Conservation (phyloP, 2,113 vertebrate genomes). For the Puntigrus tetrazona region DNA sequence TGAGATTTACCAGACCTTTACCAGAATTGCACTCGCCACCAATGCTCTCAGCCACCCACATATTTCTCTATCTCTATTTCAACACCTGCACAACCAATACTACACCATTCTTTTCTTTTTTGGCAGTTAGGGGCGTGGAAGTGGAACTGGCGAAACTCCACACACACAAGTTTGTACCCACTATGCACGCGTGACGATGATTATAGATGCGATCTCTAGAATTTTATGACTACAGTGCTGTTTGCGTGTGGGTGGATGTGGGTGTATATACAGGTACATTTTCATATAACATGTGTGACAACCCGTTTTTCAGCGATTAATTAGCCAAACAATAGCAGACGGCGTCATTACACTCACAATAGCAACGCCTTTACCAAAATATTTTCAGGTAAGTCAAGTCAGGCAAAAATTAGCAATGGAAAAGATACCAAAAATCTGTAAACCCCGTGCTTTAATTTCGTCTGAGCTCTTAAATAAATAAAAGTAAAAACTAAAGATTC, state of each 20-base stretch:
- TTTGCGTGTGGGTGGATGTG: background rate
- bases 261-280: background rate
- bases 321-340: background rate
- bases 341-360: background rate
- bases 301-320: background rate
- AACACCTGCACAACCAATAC: background rate
- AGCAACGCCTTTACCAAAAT: background rate
- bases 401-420: background rate
- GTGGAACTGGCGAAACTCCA: slow-evolving; percentile 3
- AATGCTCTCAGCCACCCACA: background rate
- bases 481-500: background rate
- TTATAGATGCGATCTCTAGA: background rate
- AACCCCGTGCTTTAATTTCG: background rate
- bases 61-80: background rate
- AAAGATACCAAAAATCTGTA: background rate
- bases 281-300: background rate
- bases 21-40: background rate
- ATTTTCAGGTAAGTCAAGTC: background rate
- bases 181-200: background rate
- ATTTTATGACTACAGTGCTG: background rate
- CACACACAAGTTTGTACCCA: background rate
- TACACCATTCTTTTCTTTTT: background rate
- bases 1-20: background rate
- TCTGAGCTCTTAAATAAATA: background rate
- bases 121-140: slow-evolving; percentile 42